phyloP scores from a whole-genome alignment of 2,888 invertebrate genomes.

The Lordiphosa andalusiaca region DNA sequence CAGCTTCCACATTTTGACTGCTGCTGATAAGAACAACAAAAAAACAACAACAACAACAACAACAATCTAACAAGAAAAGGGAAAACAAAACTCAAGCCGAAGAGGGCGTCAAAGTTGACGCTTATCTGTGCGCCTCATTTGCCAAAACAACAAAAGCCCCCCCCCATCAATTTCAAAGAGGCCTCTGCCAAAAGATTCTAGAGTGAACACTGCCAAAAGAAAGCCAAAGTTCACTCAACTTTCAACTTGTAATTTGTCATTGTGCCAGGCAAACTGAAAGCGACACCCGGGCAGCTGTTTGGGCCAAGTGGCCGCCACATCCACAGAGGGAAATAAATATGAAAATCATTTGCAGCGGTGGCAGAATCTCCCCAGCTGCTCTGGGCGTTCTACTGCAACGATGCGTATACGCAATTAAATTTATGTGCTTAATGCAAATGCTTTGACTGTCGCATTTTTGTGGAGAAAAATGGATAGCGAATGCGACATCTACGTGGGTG shows the following conservation, averaged over 20 bases:
- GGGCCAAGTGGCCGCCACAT: slow-evolving; percentile 44
- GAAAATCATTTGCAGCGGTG: slow-evolving; percentile 46
- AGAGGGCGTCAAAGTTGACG: slow-evolving; percentile 66
- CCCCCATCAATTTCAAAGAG: slow-evolving; percentile 64
- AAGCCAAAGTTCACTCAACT: slow-evolving; percentile 70
- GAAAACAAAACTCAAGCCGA: slow-evolving; percentile 24
- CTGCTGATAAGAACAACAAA: slow-evolving; percentile 13
- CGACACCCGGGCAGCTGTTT: slow-evolving; percentile 44
- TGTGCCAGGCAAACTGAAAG: slow-evolving; percentile 58
- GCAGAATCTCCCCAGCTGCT: slow-evolving; percentile 20
- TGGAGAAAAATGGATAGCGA: slow-evolving; percentile 43
- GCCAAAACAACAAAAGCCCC: slow-evolving; percentile 65
- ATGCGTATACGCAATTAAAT: slow-evolving; percentile 69
- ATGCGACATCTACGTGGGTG: slow-evolving; percentile 51
- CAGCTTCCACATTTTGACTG: slow-evolving; percentile 8
- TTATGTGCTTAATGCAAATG: slow-evolving; percentile 62
- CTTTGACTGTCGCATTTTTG: slow-evolving; percentile 67
- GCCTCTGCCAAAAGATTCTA: slow-evolving; percentile 14
- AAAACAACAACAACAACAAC: slow-evolving; percentile 10
- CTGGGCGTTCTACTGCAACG: slow-evolving; percentile 23
- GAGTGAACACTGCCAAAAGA: slow-evolving; percentile 23
- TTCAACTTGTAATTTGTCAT: slow-evolving; percentile 73
- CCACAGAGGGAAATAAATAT: slow-evolving; percentile 43
- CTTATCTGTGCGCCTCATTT: slow-evolving; percentile 70
- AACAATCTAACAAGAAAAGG: slow-evolving; percentile 11